Evolutionary conservation across 1,140 invertebrate species (phyloP), one percentile per base, ranked within the genome.

Genomic region (Sinella curviseta): DNA sequence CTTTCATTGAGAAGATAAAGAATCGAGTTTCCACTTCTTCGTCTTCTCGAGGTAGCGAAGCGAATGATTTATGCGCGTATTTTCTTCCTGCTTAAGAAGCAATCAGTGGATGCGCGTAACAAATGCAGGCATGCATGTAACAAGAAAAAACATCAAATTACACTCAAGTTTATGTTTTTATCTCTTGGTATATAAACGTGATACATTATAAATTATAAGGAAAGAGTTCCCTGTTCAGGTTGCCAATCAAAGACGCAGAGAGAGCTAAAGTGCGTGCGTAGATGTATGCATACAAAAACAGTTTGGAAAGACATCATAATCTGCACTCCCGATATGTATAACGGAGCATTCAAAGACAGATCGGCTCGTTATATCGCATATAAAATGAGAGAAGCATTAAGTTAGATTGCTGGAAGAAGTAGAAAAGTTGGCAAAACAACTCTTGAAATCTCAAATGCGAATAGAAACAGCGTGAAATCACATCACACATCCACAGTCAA

Each of bases 361-460:
- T 65, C 57, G 57, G 39, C n/a, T n/a, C n/a, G n/a, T n/a, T 65
- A 26, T 26, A 8, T 17, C 16, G 57, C 57, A 8, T 33, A 70
- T 14, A 31, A 70, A 31, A 60, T 12, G 3, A 70, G 31, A 31
- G 24, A 31, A 70, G 24, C 65, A n/a, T 70, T 30, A 70, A 70
- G 8, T 14, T 33, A 30, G 31, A 70, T 33, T 33, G 65, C 65
- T 70, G 39, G 39, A 48, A 48, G 20, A 8, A 48, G 20, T 20
- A 48, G 39, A 48, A 70, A 70, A 70, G 65, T 70, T 70, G 65
- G 65, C 65, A 70, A 70, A 70, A 31, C 65, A 30, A 70, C 28
- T 70, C 31, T 33, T 70, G 31, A 70, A 70, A 33, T 17, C 28
- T 60, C 55, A 60, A 70, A n/a, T 65, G 39, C 39, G 26, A 33